Base-by-base conservation (phyloP, 1,140 invertebrate genomes). In the Brachystomella parvula region DNA sequence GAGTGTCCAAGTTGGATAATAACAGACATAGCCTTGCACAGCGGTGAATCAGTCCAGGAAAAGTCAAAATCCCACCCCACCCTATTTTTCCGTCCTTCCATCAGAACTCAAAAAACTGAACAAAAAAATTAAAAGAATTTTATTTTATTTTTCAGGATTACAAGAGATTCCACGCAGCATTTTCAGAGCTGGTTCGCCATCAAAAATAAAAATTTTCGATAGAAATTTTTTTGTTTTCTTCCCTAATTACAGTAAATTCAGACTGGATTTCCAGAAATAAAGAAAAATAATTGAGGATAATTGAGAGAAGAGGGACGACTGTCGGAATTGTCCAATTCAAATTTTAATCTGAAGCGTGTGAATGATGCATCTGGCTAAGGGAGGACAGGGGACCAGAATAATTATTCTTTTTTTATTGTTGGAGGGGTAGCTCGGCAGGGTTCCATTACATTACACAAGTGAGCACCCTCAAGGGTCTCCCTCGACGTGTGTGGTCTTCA, bases 401-500 rank as follows among this genome's bases (percentile, higher is more conserved):
- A n/a, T n/a, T n/a, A n/a, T n/a, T n/a, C n/a, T n/a, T n/a, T n/a
- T n/a, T n/a, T n/a, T n/a, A n/a, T n/a, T n/a, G n/a, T n/a, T n/a
- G n/a, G n/a, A n/a, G n/a, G n/a, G n/a, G n/a, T n/a, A n/a, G n/a
- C n/a, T n/a, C n/a, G n/a, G n/a, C n/a, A n/a, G n/a, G n/a, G n/a
- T n/a, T n/a, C n/a, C n/a, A n/a, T n/a, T n/a, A n/a, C n/a, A n/a
- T n/a, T n/a, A n/a, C n/a, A n/a, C n/a, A n/a, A 9, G 35, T 19
- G 6, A 6, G 58, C 58, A 60, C 58, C 58, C 58, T 60, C 19
- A 32, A 60, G 58, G 58, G 24, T 60, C 58, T 35, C 58, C 32
- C 58, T 30, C 58, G 58, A 60, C 58, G 12, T 60, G 58, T 60
- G 58, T 60, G 58, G 58, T 60, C 58, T 60, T 60, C 58, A 60